A percentile compares a stretch with the other conserved stretches of the same genome.
Conservation (phyloP, 2,113 vertebrate species). For the Colaptes auratus region DNA sequence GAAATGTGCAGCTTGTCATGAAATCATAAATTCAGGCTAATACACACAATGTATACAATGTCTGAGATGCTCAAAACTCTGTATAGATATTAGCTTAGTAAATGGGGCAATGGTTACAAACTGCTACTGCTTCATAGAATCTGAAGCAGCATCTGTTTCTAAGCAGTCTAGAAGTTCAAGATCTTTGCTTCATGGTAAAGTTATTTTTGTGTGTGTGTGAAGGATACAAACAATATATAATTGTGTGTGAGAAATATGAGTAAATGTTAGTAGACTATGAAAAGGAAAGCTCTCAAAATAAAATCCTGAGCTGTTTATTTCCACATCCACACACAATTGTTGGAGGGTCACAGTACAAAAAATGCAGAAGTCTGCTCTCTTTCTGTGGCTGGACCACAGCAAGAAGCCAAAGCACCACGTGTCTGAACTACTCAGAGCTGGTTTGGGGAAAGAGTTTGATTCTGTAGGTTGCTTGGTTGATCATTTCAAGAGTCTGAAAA, state of each 20-base stretch:
- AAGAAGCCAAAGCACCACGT: not conserved
- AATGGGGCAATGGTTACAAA: not conserved
- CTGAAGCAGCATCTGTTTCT: not conserved
- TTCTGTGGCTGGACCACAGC: not conserved
- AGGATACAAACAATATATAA: not conserved
- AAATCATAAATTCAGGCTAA: conserved; percentile 7
- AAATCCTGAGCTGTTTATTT: not conserved
- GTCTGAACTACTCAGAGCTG: not conserved
- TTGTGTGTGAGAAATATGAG: not conserved
- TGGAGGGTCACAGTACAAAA: not conserved
- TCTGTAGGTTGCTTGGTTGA: not conserved
- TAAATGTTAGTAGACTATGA: not conserved
- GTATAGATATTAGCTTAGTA: conserved; percentile 1
- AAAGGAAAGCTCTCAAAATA: not conserved
- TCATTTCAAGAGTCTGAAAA: not conserved
- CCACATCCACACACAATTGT: not conserved
- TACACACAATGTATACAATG: not conserved
- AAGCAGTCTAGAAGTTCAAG: conserved; percentile 11
- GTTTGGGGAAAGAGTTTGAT: not conserved
- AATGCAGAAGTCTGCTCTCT: not conserved
- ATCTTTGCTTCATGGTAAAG: not conserved
- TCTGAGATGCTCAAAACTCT: not conserved
- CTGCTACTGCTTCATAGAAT: not conserved
- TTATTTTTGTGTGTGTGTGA: not conserved
- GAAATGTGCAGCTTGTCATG: not conserved